Conservation (phyloP, 2,797 vertebrate species). For the Iguana delicatissima region DNA sequence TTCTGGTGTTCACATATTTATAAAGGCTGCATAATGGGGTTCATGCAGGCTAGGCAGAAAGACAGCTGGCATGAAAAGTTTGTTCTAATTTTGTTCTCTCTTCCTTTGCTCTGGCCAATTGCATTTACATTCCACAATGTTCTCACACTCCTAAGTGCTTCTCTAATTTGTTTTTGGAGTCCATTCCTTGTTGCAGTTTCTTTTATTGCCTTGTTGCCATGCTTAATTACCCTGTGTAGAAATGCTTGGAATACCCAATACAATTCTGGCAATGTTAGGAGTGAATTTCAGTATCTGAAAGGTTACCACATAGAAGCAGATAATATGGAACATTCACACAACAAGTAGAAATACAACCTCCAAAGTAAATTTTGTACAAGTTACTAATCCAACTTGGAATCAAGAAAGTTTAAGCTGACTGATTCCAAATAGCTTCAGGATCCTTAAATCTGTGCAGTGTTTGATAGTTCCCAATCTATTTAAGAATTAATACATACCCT, state of each 20-base stretch:
- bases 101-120: neutral
- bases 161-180: slow-evolving; percentile 29
- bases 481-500: neutral
- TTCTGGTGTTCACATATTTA: neutral
- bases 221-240: slow-evolving; percentile 8
- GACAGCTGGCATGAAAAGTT: fast-evolving
- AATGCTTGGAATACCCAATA: neutral
- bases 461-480: neutral
- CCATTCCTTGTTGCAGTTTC: slow-evolving; percentile 9
- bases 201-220: slow-evolving; percentile 16
- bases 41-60: neutral
- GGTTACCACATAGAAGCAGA: neutral
- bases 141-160: slow-evolving; percentile 19
- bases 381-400: neutral
- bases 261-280: neutral
- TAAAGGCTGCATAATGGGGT: neutral
- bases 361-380: neutral
- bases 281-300: neutral
- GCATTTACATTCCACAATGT: neutral
- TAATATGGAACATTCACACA: neutral
- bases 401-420: neutral
- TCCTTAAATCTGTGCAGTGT: neutral
- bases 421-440: neutral
- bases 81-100: fast-evolving
- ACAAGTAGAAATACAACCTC: neutral